phyloP scores from a whole-genome alignment of 2,888 invertebrate species.

The Pammene aurita region DNA sequence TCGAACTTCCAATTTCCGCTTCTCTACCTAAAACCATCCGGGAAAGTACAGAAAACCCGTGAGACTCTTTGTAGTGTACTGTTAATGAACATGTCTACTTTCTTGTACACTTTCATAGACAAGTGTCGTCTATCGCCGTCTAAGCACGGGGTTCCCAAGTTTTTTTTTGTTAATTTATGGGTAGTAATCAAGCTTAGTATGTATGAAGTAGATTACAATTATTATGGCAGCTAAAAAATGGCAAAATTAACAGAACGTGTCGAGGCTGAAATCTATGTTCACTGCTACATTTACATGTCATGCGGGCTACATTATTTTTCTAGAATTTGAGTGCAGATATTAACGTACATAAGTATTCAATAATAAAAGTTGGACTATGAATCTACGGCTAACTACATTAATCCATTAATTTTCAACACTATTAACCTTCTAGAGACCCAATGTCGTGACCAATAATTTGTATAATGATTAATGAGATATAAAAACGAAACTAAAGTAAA shows the following conservation, averaged over 20 bases:
- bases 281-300: neutral
- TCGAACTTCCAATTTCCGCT: constrained; percentile 35
- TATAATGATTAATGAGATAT: too few relatives aligned
- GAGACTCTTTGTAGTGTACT: constrained; percentile 24
- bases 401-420: too few relatives aligned
- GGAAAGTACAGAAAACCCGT: constrained; percentile 27
- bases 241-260: neutral
- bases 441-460: too few relatives aligned
- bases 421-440: too few relatives aligned
- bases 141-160: constrained; percentile 1
- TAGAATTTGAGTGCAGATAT: too few relatives aligned
- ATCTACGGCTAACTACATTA: too few relatives aligned
- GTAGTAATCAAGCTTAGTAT: constrained; percentile 2
- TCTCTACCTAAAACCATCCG: constrained; percentile 34
- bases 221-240: neutral
- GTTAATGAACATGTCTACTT: constrained; percentile 31
- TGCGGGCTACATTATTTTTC: too few relatives aligned
- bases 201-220: neutral
- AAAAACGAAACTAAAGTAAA: too few relatives aligned
- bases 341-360: too few relatives aligned
- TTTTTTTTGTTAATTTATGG: constrained; percentile 1
- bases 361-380: too few relatives aligned
- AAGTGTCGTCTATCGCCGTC: neutral
- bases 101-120: constrained; percentile 8
- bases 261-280: neutral